Conservation (phyloP, 1,140 invertebrate species). For the Ephestia elutella region DNA sequence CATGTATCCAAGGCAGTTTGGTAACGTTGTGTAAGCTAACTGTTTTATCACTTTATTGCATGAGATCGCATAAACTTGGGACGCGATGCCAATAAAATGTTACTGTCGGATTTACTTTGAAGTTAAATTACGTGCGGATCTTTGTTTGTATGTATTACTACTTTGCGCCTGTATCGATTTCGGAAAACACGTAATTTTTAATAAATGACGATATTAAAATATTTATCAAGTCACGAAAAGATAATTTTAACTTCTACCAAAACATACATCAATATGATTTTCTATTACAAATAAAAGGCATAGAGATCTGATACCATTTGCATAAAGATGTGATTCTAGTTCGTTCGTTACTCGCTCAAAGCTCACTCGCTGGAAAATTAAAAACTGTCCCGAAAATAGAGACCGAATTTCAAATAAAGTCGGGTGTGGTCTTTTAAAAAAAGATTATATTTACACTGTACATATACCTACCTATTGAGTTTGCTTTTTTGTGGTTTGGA, state of each 20-base stretch:
- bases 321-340: not conserved
- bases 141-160: not conserved
- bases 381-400: constrained; percentile 18
- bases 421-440: not conserved
- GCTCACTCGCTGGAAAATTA: constrained; percentile 34
- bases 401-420: not conserved
- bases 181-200: not conserved
- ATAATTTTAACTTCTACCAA: too few relatives aligned
- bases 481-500: too few relatives aligned
- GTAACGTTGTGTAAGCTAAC: constrained; percentile 59
- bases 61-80: constrained; percentile 63
- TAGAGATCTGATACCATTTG: not conserved
- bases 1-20: constrained; percentile 56
- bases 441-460: too few relatives aligned
- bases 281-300: too few relatives aligned
- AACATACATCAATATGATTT: too few relatives aligned
- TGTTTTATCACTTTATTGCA: constrained; percentile 73
- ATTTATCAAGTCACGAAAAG: too few relatives aligned
- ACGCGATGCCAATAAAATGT: constrained; percentile 56
- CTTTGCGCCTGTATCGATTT: not conserved
- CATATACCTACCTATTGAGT: too few relatives aligned
- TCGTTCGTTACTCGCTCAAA: not conserved
- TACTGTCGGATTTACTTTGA: constrained; percentile 35
- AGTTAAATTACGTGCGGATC: not conserved
- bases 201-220: too few relatives aligned